These are phyloP conservation scores for Phragmatobia fuliginosa DNA, from an alignment of 2,888 invertebrate species.

Conservation along the genomic window DNA sequence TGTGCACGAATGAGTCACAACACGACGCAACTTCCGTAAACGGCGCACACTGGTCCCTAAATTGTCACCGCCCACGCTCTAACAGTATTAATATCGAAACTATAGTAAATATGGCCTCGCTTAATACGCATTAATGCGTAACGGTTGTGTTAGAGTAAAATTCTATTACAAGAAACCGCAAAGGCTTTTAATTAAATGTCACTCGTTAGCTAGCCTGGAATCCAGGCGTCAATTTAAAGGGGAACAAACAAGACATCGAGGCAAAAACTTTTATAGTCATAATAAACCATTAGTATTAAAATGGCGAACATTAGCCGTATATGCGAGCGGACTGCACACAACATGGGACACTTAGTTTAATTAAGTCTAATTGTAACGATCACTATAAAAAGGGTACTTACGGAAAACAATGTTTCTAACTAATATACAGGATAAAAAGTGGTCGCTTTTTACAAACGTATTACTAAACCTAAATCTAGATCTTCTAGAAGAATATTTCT, in stretches of 20 bases:
- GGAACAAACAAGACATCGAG: slow-evolving; percentile 61
- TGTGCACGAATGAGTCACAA: slow-evolving; percentile 36
- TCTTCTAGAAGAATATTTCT: too few relatives aligned
- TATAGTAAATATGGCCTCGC: slow-evolving; percentile 38
- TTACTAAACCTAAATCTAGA: too few relatives aligned
- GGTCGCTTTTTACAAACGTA: too few relatives aligned
- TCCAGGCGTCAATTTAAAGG: slow-evolving; percentile 52
- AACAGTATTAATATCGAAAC: slow-evolving; percentile 33
- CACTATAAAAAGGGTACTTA: slow-evolving; percentile 42
- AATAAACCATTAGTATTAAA: slow-evolving; percentile 59
- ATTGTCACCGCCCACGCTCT: slow-evolving; percentile 40
- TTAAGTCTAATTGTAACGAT: slow-evolving; percentile 66
- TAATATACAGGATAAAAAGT: background rate
- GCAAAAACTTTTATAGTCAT: slow-evolving; percentile 57
- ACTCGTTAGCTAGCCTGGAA: slow-evolving; percentile 38
- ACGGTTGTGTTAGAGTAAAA: slow-evolving; percentile 32
- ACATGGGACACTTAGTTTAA: slow-evolving; percentile 58
- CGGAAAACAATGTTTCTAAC: slow-evolving; percentile 18
- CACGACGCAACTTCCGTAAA: slow-evolving; percentile 47
- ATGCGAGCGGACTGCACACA: slow-evolving; percentile 50
- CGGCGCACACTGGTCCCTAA: slow-evolving; percentile 27
- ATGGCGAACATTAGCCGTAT: slow-evolving; percentile 56
- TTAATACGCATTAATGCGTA: slow-evolving; percentile 36
- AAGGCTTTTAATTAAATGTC: slow-evolving; percentile 53
- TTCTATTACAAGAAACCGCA: slow-evolving; percentile 27